Evolutionary conservation across 2,888 invertebrate species (phyloP).

Genomic region (Tyria jacobaeae): DNA sequence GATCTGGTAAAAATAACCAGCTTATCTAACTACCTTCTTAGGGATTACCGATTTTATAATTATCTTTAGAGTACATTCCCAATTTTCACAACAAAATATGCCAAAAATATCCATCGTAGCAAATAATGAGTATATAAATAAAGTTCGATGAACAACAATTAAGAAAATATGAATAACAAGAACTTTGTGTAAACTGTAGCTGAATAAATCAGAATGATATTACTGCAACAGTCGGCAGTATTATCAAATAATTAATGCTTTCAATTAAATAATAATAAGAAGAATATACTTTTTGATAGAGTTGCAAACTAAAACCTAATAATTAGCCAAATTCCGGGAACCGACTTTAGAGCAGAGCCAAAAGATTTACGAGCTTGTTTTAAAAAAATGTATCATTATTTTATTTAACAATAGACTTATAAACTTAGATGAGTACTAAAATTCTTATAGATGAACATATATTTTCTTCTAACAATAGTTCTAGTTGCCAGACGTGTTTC

Average conservation of each 20-base stretch:
- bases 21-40: too few relatives aligned
- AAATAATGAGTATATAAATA: neutral
- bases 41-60: too few relatives aligned
- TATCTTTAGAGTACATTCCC: too few relatives aligned
- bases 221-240: conserved; percentile 67
- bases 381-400: neutral
- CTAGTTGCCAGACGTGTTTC: neutral
- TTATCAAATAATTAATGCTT: conserved; percentile 77
- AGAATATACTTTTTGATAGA: too few relatives aligned
- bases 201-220: conserved; percentile 71
- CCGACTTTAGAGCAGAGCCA: too few relatives aligned
- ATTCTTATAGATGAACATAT: neutral
- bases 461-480: neutral
- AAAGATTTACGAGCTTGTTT: too few relatives aligned
- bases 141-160: conserved; percentile 64
- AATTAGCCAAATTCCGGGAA: too few relatives aligned
- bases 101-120: neutral
- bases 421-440: neutral
- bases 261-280: too few relatives aligned
- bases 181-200: conserved; percentile 57
- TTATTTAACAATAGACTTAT: neutral
- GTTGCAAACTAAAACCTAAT: too few relatives aligned
- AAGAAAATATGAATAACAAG: conserved; percentile 71
- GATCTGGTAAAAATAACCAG: too few relatives aligned
- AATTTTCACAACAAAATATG: too few relatives aligned